A percentile compares a stretch with the other conserved stretches of the same genome.
phyloP scores from a whole-genome alignment of 2,797 vertebrate genomes.

The Siniperca scherzeri region DNA sequence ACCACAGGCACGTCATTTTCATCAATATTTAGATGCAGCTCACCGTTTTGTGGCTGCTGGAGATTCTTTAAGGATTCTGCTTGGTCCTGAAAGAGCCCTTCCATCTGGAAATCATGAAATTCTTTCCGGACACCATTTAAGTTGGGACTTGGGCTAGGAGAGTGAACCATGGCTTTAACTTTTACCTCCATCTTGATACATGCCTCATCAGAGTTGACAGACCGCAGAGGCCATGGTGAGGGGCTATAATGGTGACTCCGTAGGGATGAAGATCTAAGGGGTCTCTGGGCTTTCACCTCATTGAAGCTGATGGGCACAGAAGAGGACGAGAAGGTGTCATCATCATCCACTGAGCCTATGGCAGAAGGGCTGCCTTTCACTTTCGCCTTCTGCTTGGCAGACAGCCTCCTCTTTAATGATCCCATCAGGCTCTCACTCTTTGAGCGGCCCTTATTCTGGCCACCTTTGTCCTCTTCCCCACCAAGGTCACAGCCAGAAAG shows the following conservation, averaged over 20 bases:
- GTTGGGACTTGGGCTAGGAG: slow-evolving; percentile 92
- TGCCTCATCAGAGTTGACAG: slow-evolving; percentile 93
- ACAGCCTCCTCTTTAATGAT: slow-evolving; percentile 95
- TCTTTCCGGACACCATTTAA: slow-evolving; percentile 95
- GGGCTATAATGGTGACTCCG: slow-evolving; percentile 98
- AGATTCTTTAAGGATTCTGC: slow-evolving; percentile 88
- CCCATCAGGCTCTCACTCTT: slow-evolving; percentile 98
- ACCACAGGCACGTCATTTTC: slow-evolving; percentile 97
- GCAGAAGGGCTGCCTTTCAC: slow-evolving; percentile 90
- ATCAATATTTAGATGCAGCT: slow-evolving; percentile 94
- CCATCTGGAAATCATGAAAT: slow-evolving; percentile 93
- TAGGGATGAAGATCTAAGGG: slow-evolving; percentile 93
- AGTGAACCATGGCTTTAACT: slow-evolving; percentile 97
- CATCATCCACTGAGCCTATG: slow-evolving; percentile 90
- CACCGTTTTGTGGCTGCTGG: slow-evolving; percentile 89
- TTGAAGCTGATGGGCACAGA: slow-evolving; percentile 95
- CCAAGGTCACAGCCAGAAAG: slow-evolving; percentile 91
- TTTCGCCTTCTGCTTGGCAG: slow-evolving; percentile 95
- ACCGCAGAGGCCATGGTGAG: slow-evolving; percentile 95
- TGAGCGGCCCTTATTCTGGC: slow-evolving; percentile 92
- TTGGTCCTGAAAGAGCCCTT: slow-evolving; percentile 91
- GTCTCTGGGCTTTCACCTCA: slow-evolving; percentile 93
- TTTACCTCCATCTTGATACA: slow-evolving; percentile 98
- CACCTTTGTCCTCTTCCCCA: slow-evolving; percentile 91
- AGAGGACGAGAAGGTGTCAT: slow-evolving; percentile 95